Percentiles rank a stretch among this genome's conserved stretches.
Conservation (phyloP, 2,888 invertebrate species). For the Entomobrya proxima region DNA sequence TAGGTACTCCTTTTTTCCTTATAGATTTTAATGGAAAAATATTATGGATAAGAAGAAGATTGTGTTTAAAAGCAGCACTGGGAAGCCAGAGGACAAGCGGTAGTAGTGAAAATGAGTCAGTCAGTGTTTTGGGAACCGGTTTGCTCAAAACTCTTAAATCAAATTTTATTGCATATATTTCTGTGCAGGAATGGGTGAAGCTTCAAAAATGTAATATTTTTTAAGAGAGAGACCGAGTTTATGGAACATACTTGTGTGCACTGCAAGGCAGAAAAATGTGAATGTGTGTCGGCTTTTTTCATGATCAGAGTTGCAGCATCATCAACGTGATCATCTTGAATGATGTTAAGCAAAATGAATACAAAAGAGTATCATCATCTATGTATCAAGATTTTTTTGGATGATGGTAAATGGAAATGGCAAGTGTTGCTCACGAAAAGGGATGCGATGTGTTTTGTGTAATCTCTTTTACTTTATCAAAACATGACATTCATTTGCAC, state of each 20-base stretch:
- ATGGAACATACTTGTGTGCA: slow-evolving; percentile 26
- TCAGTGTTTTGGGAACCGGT: slow-evolving; percentile 60
- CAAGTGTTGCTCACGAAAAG: slow-evolving; percentile 34
- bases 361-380: slow-evolving; percentile 46
- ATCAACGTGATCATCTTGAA: slow-evolving; percentile 56
- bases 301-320: slow-evolving; percentile 46
- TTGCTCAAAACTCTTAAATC: slow-evolving; percentile 64
- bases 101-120: slow-evolving; percentile 44
- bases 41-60: slow-evolving; percentile 20
- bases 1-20: background rate
- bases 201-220: slow-evolving; percentile 59
- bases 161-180: slow-evolving; percentile 69
- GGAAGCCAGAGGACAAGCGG: background rate
- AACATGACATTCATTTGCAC: slow-evolving; percentile 64
- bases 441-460: slow-evolving; percentile 34
- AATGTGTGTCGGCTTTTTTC: slow-evolving; percentile 56
- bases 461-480: slow-evolving; percentile 60
- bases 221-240: slow-evolving; percentile 45
- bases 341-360: slow-evolving; percentile 50
- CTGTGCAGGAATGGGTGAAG: slow-evolving; percentile 44
- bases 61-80: background rate
- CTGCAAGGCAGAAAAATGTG: slow-evolving; percentile 40
- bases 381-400: slow-evolving; percentile 32
- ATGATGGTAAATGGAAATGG: slow-evolving; percentile 36
- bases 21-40: slow-evolving; percentile 32